A percentile compares a stretch with the other conserved stretches of the same genome.
phyloP scores from a whole-genome alignment of 2,797 vertebrate genomes.

The Buceros bicornis region DNA sequence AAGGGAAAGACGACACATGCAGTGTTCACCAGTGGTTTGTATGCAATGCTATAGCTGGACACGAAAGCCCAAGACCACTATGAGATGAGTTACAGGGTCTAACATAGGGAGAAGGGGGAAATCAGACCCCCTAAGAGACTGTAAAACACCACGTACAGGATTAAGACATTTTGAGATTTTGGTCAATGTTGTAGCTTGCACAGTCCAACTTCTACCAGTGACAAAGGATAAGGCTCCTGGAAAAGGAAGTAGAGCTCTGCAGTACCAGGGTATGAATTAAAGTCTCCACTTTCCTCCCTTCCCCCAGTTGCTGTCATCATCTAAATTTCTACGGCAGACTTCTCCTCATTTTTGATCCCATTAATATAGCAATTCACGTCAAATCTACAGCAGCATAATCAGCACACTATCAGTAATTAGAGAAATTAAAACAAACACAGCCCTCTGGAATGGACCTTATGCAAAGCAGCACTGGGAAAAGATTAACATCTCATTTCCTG shows the following conservation, averaged over 20 bases:
- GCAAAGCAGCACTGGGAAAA: slow-evolving; percentile 60
- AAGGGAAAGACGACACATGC: neutral
- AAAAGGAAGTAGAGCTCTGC: neutral
- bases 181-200: neutral
- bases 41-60: neutral
- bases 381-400: slow-evolving; percentile 65
- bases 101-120: neutral
- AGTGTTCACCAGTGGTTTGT: neutral
- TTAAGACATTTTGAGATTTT: neutral
- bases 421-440: slow-evolving; percentile 67
- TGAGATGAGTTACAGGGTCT: neutral
- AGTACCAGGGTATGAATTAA: neutral
- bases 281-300: neutral
- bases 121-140: neutral
- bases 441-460: slow-evolving; percentile 70
- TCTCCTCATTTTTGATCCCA: slow-evolving; percentile 64
- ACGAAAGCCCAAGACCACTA: neutral
- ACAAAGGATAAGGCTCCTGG: neutral
- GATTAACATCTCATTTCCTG: slow-evolving; percentile 71
- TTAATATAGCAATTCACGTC: slow-evolving; percentile 55
- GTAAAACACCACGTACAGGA: neutral
- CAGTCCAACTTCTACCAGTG: neutral
- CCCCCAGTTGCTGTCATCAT: neutral
- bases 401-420: slow-evolving; percentile 67
- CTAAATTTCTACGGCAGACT: slow-evolving; percentile 51